phyloP scores from a whole-genome alignment of 2,888 invertebrate genomes.

The Euplagia quadripunctaria region DNA sequence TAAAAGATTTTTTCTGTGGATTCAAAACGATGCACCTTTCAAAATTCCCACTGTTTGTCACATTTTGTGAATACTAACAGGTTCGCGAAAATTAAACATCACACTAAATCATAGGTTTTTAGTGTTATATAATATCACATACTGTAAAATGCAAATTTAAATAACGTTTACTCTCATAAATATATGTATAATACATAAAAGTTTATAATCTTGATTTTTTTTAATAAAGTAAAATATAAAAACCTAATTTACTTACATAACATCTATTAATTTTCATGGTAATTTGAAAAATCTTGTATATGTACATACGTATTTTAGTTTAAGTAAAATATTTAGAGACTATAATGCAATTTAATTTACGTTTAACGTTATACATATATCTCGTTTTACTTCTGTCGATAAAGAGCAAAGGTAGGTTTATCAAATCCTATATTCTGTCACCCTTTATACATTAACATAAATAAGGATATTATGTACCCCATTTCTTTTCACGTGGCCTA shows the following conservation, averaged over 20 bases:
- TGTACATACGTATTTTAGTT: not conserved
- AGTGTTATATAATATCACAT: too few relatives aligned
- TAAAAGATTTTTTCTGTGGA: slow-evolving; percentile 55
- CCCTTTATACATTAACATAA: not conserved
- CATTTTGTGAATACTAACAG: slow-evolving; percentile 25
- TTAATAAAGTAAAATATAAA: not conserved
- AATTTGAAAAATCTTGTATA: not conserved
- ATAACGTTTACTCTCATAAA: too few relatives aligned
- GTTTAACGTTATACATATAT: too few relatives aligned
- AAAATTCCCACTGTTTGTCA: slow-evolving; percentile 73
- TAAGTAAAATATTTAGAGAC: not conserved
- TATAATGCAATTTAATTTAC: not conserved
- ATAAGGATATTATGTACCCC: slow-evolving; percentile 8
- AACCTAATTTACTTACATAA: too few relatives aligned
- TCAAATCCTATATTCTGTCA: not conserved
- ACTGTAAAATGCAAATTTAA: too few relatives aligned
- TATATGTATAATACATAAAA: not conserved
- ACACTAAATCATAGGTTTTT: not conserved
- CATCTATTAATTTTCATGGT: too few relatives aligned
- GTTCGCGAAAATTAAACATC: slow-evolving; percentile 18
- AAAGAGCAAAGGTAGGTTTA: not conserved
- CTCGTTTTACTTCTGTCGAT: not conserved
- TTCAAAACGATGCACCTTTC: slow-evolving; percentile 75
- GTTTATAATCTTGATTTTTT: not conserved
- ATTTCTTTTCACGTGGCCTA: slow-evolving; percentile 43